phyloP scores from a whole-genome alignment of 1,140 invertebrate genomes.

The Macrosteles quadrilineatus region DNA sequence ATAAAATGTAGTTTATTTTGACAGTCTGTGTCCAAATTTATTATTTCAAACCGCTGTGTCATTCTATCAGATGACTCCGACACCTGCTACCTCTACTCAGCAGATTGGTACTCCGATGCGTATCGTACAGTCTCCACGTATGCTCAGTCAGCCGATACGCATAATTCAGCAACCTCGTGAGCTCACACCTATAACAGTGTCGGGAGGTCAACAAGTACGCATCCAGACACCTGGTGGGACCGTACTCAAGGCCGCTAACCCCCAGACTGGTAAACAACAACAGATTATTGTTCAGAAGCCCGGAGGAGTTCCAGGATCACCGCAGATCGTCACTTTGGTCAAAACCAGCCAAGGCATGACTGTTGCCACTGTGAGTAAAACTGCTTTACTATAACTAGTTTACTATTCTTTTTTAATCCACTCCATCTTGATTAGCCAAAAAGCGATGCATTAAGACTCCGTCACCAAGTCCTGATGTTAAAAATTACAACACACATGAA shows the following conservation, averaged over 20 bases:
- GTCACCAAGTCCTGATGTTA: no score
- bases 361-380: conserved; percentile 57
- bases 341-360: conserved; percentile 91
- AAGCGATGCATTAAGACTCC: no score
- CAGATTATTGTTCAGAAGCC: conserved; percentile 63
- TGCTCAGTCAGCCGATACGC: conserved; percentile 45
- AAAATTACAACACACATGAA: no score
- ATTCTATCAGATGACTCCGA: no score
- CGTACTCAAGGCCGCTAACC: conserved; percentile 48
- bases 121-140: conserved; percentile 49
- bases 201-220: conserved; percentile 34
- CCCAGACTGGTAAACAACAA: conserved; percentile 50
- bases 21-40: no score
- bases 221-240: conserved; percentile 40
- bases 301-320: conserved; percentile 48
- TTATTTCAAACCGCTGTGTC: no score
- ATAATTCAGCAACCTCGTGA: conserved; percentile 30
- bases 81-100: conserved; percentile 24
- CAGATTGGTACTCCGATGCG: conserved; percentile 27
- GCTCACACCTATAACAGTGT: neutral
- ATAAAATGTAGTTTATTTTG: no score
- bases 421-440: no score
- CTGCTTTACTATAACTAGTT: no score
- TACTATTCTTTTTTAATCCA: no score
- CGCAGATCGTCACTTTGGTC: conserved; percentile 87